A percentile compares a stretch with the other conserved stretches of the same genome.
Evolutionary conservation across 2,888 invertebrate genomes (phyloP).

Genomic region (Eubasilissa splendida): DNA sequence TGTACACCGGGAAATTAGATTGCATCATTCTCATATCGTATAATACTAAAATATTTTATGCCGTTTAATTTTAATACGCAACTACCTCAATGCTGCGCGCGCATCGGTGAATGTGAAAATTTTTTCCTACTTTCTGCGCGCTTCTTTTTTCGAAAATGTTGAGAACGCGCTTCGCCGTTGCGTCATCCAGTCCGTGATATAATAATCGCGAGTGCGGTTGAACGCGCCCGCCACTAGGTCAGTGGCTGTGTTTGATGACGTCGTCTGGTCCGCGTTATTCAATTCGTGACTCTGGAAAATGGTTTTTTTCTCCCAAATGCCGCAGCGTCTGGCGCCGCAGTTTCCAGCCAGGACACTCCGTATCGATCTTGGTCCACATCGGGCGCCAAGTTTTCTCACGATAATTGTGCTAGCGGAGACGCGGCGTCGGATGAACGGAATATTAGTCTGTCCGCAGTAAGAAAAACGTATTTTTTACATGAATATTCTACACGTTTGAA

Average conservation of each 20-base stretch:
- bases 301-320: conserved; percentile 4
- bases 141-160: too few relatives aligned
- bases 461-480: background rate
- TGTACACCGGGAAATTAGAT: too few relatives aligned
- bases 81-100: too few relatives aligned
- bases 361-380: conserved; percentile 8
- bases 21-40: too few relatives aligned
- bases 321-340: conserved; percentile 24
- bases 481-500: too few relatives aligned
- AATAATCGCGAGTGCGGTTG: background rate
- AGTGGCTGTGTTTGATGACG: background rate
- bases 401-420: background rate
- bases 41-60: too few relatives aligned
- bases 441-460: background rate
- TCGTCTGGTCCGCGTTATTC: background rate
- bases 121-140: too few relatives aligned
- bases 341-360: background rate
- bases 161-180: too few relatives aligned
- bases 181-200: too few relatives aligned
- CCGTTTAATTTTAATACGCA: too few relatives aligned
- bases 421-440: conserved; percentile 1
- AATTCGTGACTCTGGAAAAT: conserved; percentile 4
- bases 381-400: conserved; percentile 11
- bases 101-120: too few relatives aligned
- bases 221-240: background rate